Percentiles rank a stretch among this genome's conserved stretches.
These are phyloP conservation scores for Aurelia sp. DNA, from an alignment of 30 jellyfish, hydroid and myxozoan species.

Conservation along the genomic window DNA sequence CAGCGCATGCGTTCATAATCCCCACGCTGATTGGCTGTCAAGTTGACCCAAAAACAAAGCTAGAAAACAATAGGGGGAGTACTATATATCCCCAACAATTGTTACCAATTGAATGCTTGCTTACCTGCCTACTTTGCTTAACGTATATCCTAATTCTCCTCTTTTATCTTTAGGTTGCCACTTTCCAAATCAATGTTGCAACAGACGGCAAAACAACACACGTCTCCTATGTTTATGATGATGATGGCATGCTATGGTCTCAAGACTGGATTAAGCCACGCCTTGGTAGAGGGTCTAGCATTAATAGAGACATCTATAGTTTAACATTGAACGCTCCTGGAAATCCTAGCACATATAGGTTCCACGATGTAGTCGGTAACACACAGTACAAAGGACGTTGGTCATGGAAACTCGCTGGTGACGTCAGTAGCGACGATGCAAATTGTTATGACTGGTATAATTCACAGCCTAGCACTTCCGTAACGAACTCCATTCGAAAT, in stretches of 20 bases:
- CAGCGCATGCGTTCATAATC: no score
- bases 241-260: slow-evolving; percentile 52
- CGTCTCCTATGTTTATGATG: slow-evolving; percentile 41
- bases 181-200: slow-evolving; percentile 53
- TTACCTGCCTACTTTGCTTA: no score
- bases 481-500: not conserved
- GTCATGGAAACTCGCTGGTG: slow-evolving; percentile 36
- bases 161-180: slow-evolving; percentile 11
- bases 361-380: slow-evolving; percentile 49
- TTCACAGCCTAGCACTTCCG: slow-evolving; percentile 1
- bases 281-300: not conserved
- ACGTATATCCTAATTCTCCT: no score
- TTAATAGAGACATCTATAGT: not conserved
- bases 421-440: slow-evolving; percentile 10
- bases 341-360: slow-evolving; percentile 30
- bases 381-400: slow-evolving; percentile 45
- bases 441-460: slow-evolving; percentile 44
- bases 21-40: no score
- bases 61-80: no score
- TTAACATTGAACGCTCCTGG: not conserved
- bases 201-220: slow-evolving; percentile 50
- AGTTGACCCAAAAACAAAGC: no score
- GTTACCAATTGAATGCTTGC: no score
- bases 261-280: slow-evolving; percentile 38
- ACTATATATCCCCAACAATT: no score